These are phyloP conservation scores for Phoeniculus purpureus DNA, from an alignment of 2,797 vertebrate species.

Conservation along the genomic window DNA sequence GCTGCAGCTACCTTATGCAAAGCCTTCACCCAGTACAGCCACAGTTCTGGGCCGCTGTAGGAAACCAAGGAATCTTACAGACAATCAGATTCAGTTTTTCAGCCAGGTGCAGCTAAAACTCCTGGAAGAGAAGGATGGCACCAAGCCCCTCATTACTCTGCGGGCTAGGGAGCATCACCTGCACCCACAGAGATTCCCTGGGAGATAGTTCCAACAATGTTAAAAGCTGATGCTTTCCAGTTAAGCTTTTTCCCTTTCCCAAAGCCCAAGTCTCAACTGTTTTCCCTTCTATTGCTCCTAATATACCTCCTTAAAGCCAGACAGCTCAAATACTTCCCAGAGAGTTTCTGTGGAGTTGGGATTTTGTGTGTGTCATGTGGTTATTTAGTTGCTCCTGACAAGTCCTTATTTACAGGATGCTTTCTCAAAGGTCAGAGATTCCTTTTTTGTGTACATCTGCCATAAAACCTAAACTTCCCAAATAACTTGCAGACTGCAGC, in stretches of 20 bases:
- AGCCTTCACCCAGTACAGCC: neutral
- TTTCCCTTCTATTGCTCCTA: neutral
- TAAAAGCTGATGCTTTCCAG: neutral
- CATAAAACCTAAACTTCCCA: neutral
- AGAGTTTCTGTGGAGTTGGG: neutral
- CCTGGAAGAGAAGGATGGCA: fast-evolving
- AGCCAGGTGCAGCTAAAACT: neutral
- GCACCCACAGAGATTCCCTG: neutral
- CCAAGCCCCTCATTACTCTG: fast-evolving
- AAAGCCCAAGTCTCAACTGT: neutral
- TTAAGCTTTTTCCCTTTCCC: neutral
- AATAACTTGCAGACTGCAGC: neutral
- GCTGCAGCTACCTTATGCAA: neutral
- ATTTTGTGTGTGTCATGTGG: neutral
- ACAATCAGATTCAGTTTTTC: neutral
- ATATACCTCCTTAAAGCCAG: neutral
- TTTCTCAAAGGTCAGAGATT: neutral
- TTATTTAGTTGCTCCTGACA: neutral
- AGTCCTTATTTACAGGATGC: neutral
- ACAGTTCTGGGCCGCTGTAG: neutral
- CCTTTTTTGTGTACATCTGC: neutral
- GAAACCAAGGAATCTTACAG: neutral
- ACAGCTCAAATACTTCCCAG: neutral
- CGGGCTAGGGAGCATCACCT: neutral
- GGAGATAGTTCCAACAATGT: fast-evolving